These are phyloP conservation scores for Sitophilus oryzae DNA, from an alignment of 1,140 invertebrate genomes.

Conservation along the genomic window DNA sequence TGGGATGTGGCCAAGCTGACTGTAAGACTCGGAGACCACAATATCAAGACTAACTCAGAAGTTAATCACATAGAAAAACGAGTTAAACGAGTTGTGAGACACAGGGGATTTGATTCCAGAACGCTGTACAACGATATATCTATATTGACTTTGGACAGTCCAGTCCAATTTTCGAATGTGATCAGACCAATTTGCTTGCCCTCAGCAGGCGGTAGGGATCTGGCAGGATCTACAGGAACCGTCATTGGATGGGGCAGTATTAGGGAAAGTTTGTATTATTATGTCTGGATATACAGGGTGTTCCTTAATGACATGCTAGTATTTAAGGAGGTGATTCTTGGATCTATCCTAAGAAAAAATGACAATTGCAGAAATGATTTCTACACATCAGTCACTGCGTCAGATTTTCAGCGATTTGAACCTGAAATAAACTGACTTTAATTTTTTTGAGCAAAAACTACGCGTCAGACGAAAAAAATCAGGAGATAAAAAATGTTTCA, in stretches of 20 bases:
- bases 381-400: no score
- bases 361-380: no score
- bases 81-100: conserved; percentile 75
- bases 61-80: conserved; percentile 67
- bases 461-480: no score
- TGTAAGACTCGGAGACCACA: conserved; percentile 74
- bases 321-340: no score
- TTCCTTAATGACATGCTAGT: no score
- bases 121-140: conserved; percentile 84
- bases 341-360: no score
- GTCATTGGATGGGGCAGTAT: conserved; percentile 83
- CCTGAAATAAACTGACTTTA: no score
- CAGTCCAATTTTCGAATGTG: conserved; percentile 66
- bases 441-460: no score
- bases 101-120: conserved; percentile 69
- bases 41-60: conserved; percentile 68
- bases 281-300: neutral
- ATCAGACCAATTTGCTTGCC: conserved; percentile 81
- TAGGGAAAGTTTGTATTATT: conserved; percentile 59
- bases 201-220: conserved; percentile 47
- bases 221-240: conserved; percentile 63
- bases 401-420: no score
- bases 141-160: conserved; percentile 72
- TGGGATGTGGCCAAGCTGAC: conserved; percentile 78
- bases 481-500: no score